Base-by-base conservation (phyloP, 2,888 invertebrate species). In the Callyntrura guangdongensis region DNA sequence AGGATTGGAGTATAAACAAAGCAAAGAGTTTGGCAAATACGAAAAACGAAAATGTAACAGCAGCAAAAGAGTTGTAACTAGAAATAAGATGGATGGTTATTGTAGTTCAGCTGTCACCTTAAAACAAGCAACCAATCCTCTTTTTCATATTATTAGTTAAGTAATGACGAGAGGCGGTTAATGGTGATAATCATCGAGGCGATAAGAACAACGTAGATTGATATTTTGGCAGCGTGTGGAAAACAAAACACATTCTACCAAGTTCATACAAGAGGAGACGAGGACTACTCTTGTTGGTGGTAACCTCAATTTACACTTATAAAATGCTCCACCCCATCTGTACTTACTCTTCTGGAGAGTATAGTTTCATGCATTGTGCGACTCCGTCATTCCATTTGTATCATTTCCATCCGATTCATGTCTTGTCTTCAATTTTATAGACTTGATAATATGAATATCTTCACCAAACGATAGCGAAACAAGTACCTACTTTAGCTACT, bases 111-210 rank as follows among this genome's bases (percentile, higher is more conserved):
- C 88, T 89, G 88, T 89, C 88, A 89, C 61, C 88, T 89, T 81
- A 79, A 83, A 89, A 89, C 79, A 87, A 89, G 88, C 82, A 82
- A 83, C 72, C 88, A 89, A 67, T 83, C 88, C 83, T 89, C 88
- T 56, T 49, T 47, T 61, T 72, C 67, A 67, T 67, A 84, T 67
- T 49, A 61, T 72, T 77, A 77, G 14, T 77, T 77, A 47, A 77
- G 53, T 77, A 77, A 77, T 77, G 77, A 56, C 53, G 53, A 77
- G 77, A n/a, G 17, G 27, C 17, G n/a, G 67, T 12, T 84, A 47
- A 8, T 84, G 22, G n/a, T 45, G 67, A 84, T 84, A 22, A 84
- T 83, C 22, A 83, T 84, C 49, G 67, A 49, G n/a, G 11, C 27
- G 77, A 53, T 77, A 77, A 81, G 27, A 25, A 45, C 59, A 53